Percentiles rank a stretch among this genome's conserved stretches.
These are phyloP conservation scores for Mormyrus iriodes DNA, from an alignment of 2,113 vertebrate species.

Conservation along the genomic window DNA sequence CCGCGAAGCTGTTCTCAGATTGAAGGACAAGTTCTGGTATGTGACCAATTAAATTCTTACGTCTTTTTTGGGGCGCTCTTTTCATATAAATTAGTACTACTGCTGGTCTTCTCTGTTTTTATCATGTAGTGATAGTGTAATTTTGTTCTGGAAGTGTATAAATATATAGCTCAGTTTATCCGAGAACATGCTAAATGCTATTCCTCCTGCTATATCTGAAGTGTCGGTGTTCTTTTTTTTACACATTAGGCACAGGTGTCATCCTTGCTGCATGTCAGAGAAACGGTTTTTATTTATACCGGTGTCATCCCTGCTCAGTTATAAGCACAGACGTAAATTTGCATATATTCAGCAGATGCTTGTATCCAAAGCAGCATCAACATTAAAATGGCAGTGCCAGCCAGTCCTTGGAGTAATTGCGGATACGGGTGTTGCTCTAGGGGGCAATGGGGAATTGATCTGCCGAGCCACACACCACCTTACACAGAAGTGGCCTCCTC, in stretches of 20 bases:
- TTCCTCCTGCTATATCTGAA: background rate
- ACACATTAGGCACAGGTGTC: background rate
- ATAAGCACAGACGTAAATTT: background rate
- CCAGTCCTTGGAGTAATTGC: background rate
- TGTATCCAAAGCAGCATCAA: background rate
- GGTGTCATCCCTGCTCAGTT: background rate
- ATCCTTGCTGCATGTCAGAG: background rate
- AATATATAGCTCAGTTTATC: background rate
- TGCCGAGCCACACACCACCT: background rate
- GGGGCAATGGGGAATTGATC: background rate
- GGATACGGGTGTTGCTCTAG: background rate
- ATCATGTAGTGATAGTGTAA: background rate
- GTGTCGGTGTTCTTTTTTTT: background rate
- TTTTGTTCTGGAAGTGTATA: background rate
- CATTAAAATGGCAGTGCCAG: background rate
- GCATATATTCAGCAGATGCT: background rate
- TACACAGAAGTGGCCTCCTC: background rate
- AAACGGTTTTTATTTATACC: background rate
- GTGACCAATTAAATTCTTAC: background rate
- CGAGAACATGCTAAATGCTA: background rate
- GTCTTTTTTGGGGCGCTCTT: background rate
- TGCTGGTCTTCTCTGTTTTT: background rate
- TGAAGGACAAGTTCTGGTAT: conserved; percentile 3
- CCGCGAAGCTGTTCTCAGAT: background rate
- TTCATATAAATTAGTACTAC: background rate